Base-by-base conservation (phyloP, 2,888 invertebrate genomes). In the Fragum whitleyi region DNA sequence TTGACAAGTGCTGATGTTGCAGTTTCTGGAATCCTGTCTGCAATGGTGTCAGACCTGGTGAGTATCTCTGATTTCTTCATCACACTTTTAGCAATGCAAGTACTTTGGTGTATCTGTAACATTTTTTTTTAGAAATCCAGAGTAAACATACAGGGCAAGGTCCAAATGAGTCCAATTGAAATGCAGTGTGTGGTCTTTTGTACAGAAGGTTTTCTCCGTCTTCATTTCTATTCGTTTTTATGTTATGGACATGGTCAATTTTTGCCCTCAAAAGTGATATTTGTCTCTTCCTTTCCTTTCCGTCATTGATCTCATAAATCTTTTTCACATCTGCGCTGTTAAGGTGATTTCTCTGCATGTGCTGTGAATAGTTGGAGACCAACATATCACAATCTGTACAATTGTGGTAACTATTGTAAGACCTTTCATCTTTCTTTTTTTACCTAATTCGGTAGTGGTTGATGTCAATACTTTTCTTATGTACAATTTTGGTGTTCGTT, bases 61-160 rank as follows among this genome's bases (percentile, higher is more conserved):
- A 67, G 9, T 23, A 67, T n/a, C 3, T 9, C 7, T 7, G 65
- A 28, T 26, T 21, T 7, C 7, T 32, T 3, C 19, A 36, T 3
- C 36, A 19, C 2, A 19, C n/a, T 39, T 3, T 7, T 39, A 26
- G 42, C 39, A 9, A n/a, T 67, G 32, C 67, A 67, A 5, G 42
- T n/a, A 3, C 23, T 19, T 23, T 67, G 67, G 23, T 67, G 67
- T 21, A 7, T 39, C 1, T 9, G n/a, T 23, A 67, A 42, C 21
- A 67, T 3, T 42, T 3, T 42, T 23, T 39, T 42, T 42, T 67
- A 1, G 67, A 67, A 2, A 67, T 67, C 67, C 67, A 67, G 9
- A 67, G 42, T 23, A 42, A 67, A 42, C 67, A 67, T 3, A 1
- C 16, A 3, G 67, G 67, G 19, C 67, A 67, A 9, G 67, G 67